These are phyloP conservation scores for Carcinoscorpius rotundicauda DNA, from an alignment of 1,140 invertebrate species.

Conservation along the genomic window DNA sequence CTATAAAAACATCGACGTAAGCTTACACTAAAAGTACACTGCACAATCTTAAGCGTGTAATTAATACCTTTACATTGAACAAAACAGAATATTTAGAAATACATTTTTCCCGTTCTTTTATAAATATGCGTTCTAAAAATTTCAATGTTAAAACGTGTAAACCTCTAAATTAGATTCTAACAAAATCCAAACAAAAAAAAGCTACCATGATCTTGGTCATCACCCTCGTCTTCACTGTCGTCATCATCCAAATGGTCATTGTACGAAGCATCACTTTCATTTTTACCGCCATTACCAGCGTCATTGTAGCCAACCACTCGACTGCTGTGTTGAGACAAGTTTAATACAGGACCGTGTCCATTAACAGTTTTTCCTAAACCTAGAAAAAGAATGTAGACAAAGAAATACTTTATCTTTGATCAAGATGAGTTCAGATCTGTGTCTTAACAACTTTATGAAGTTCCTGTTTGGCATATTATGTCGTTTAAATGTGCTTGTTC, in stretches of 20 bases:
- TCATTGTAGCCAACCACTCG: background rate
- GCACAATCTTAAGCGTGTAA: background rate
- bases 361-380: constrained; percentile 40
- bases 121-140: no score
- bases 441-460: no score
- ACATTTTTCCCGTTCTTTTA: no score
- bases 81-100: no score
- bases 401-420: no score
- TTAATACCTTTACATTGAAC: background rate
- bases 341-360: constrained; percentile 77
- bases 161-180: background rate
- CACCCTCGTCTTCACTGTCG: constrained; percentile 47
- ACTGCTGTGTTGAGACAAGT: constrained; percentile 66
- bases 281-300: constrained; percentile 34
- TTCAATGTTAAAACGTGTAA: no score
- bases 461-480: no score
- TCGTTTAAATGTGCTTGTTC: no score
- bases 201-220: constrained; percentile 28
- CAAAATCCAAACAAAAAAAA: background rate
- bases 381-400: no score
- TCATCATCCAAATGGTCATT: constrained; percentile 47
- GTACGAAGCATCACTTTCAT: constrained; percentile 44
- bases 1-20: no score
- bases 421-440: no score
- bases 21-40: no score